These are phyloP conservation scores for Leptodactylus fuscus DNA, from an alignment of 2,113 vertebrate species.

Conservation along the genomic window DNA sequence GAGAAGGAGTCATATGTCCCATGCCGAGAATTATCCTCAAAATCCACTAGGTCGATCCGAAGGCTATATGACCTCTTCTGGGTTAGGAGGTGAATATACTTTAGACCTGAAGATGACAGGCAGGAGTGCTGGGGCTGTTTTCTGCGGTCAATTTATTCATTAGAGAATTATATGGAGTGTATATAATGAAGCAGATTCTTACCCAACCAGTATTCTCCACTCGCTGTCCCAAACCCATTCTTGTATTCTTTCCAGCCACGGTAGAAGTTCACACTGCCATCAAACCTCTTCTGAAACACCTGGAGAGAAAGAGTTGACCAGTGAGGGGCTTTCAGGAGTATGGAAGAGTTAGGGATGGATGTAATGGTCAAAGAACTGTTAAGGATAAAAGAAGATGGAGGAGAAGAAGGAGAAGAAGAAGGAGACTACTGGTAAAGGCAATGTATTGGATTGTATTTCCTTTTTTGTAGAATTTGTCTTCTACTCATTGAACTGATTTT, in stretches of 20 bases:
- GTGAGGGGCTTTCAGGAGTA: no score
- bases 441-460: no score
- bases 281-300: constrained; percentile 46
- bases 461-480: no score
- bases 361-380: no score
- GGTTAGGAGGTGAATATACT: constrained; percentile 75
- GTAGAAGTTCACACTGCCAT: constrained; percentile 24
- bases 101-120: constrained; percentile 65
- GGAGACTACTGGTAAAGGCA: no score
- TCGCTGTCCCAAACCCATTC: constrained; percentile 16
- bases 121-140: not conserved
- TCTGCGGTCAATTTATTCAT: not conserved
- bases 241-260: constrained; percentile 33
- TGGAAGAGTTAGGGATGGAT: no score
- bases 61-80: constrained; percentile 74
- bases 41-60: constrained; percentile 76
- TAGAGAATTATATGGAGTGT: not conserved
- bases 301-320: not conserved
- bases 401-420: no score
- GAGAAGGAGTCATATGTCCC: constrained; percentile 73
- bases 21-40: constrained; percentile 67
- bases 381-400: no score
- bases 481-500: no score
- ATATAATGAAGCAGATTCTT: not conserved
- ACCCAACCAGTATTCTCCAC: constrained; percentile 44